Percentiles rank a stretch among this genome's conserved stretches.
These are phyloP conservation scores for Ceriagrion tenellum DNA, from an alignment of 2,888 invertebrate genomes.

Conservation along the genomic window DNA sequence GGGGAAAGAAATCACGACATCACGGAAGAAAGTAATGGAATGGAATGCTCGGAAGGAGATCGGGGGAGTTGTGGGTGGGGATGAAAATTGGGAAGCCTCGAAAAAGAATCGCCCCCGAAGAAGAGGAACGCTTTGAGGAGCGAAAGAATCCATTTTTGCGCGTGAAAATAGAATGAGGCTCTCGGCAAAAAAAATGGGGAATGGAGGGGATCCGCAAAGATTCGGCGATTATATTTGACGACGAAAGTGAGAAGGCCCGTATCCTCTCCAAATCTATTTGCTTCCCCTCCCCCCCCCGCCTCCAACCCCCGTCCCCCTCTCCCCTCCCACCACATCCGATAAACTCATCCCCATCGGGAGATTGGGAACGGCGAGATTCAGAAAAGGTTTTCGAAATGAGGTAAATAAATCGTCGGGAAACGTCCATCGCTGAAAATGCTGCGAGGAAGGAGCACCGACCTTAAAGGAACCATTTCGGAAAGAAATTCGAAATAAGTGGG, in stretches of 20 bases:
- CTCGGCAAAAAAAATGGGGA: neutral
- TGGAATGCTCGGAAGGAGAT: neutral
- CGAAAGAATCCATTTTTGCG: neutral
- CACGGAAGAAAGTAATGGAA: neutral
- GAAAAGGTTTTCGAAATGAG: neutral
- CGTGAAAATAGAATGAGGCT: neutral
- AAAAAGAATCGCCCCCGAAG: neutral
- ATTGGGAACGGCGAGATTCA: neutral
- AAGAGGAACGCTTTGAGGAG: neutral
- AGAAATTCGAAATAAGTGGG: too few species aligned
- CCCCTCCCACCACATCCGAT: too few species aligned
- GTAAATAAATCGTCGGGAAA: neutral
- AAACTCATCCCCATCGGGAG: neutral
- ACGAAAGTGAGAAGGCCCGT: neutral
- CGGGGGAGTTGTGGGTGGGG: neutral
- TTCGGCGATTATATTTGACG: constrained; percentile 19
- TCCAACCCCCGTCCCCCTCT: too few species aligned
- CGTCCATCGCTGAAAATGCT: neutral
- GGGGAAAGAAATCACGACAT: neutral
- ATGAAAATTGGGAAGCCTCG: neutral
- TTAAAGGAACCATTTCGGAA: too few species aligned
- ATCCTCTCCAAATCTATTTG: neutral
- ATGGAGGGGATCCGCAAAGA: neutral
- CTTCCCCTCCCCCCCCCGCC: neutral
- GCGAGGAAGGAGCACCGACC: too few species aligned